These are phyloP conservation scores for Melipona beecheii DNA, from an alignment of 2,888 invertebrate species.

Conservation along the genomic window DNA sequence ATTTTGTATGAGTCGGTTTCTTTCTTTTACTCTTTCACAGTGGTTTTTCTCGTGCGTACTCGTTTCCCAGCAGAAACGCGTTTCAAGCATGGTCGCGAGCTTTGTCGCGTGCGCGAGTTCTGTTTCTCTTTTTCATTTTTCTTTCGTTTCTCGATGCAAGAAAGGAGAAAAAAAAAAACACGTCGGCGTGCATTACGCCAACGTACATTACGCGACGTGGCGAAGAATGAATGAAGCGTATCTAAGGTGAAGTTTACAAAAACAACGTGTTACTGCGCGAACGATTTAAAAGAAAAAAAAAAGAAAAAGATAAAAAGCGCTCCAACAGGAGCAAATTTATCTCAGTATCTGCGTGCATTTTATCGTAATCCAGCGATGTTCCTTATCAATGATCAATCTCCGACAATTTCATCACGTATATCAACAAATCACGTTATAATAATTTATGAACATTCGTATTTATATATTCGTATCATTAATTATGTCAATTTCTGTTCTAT, in stretches of 20 bases:
- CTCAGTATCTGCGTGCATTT: background rate
- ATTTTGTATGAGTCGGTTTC: conserved; percentile 30
- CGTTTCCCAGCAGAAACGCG: background rate
- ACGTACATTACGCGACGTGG: background rate
- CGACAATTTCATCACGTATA: background rate
- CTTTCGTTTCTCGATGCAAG: background rate
- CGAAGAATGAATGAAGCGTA: background rate
- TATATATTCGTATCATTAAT: background rate
- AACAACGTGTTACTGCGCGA: background rate
- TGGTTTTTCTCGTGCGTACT: background rate
- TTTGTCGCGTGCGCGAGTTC: background rate
- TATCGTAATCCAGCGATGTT: background rate
- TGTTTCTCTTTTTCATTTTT: background rate
- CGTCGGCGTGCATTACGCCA: background rate
- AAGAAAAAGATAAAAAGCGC: background rate
- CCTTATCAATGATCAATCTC: background rate
- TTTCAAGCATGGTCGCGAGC: background rate
- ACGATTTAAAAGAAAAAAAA: background rate
- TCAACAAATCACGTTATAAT: background rate
- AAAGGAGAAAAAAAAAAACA: background rate
- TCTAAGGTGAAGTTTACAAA: background rate
- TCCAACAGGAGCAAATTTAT: background rate
- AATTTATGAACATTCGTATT: background rate
- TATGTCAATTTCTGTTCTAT: background rate
- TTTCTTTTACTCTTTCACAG: background rate